Evolutionary conservation across 2,113 vertebrate species (phyloP), one percentile per base, ranked within the genome.

Genomic region (human (Homo sapiens)): DNA sequence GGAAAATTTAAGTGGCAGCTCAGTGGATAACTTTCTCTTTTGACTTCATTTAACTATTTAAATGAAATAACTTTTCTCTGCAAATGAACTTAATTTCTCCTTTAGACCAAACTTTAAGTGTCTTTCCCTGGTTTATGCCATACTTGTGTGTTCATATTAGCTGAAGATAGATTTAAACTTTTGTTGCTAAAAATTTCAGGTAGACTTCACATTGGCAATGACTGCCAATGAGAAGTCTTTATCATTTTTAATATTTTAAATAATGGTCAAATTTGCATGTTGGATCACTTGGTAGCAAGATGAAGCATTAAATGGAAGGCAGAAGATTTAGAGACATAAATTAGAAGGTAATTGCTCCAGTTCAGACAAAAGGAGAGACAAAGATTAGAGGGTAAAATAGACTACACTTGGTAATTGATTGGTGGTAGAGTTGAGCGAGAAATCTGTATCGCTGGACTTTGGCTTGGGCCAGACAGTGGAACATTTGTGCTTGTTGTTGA

Each of bases 161-260:
- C 79, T 96, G 52, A 90, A 87, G 43, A 72, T 55, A 82, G 35
- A 61, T 93, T 86, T 81, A 90, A 93, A 93, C 32, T 89, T 86
- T 14, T 32, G 20, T 76, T 94, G 79, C 38, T 89, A 76, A 86
- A 90, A 92, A 32, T 89, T 94, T 81, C 89, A 96, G n/a, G 16
- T 91, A 87, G 76, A 59, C 55, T 84, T 94, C 52, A 75, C 45
- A 43, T 81, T 90, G 72, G 25, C 78, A 92, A 1, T 6, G 70
- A 30, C 27, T 57, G 27, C 64, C 89, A 86, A 83, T 80, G 82
- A 78, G 43, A 94, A 66, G 10, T 20, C 78, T 97, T 96, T 88
- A 78, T 18, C 94, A 83, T 87, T 93, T 93, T 93, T 86, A 84
- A 64, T 94, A 50, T 94, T 91, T 88, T 84, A 76, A 95, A 59